These are phyloP conservation scores for Alethe castanea DNA, from an alignment of 2,113 vertebrate genomes.

Conservation along the genomic window DNA sequence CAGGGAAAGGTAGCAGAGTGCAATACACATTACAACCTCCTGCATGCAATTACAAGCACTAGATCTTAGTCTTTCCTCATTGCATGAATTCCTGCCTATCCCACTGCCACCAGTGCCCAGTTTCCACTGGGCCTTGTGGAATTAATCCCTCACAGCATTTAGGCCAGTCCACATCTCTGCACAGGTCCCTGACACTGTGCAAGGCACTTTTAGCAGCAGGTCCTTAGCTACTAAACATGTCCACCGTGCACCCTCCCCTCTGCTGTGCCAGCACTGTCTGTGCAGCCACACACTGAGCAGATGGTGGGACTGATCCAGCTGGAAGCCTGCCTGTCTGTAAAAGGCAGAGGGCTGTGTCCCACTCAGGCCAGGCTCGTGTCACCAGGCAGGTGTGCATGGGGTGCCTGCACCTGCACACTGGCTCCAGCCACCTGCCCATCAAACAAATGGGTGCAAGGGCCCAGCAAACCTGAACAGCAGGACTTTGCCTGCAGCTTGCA, in stretches of 20 bases:
- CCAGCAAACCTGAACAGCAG: neutral
- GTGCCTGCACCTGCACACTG: rapidly evolving
- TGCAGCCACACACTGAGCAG: rapidly evolving
- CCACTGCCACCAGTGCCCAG: rapidly evolving
- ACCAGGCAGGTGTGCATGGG: rapidly evolving
- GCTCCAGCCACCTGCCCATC: neutral
- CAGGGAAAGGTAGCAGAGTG: neutral
- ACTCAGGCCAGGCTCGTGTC: rapidly evolving
- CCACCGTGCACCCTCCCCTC: neutral
- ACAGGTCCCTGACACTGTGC: rapidly evolving
- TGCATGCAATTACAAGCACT: neutral
- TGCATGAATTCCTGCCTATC: neutral
- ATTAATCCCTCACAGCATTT: neutral
- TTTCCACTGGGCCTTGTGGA: neutral
- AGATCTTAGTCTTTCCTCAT: neutral
- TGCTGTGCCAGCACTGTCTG: rapidly evolving
- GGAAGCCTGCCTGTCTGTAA: neutral
- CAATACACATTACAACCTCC: neutral
- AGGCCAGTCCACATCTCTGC: rapidly evolving
- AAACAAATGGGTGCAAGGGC: neutral
- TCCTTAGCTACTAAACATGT: neutral
- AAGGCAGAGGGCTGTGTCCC: neutral
- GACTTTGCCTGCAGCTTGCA: neutral
- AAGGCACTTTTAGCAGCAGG: rapidly evolving
- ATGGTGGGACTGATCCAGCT: neutral